Evolutionary conservation across 2,797 vertebrate genomes (phyloP), one percentile per base, ranked within the genome.

Genomic region (Naso thynnoides): DNA sequence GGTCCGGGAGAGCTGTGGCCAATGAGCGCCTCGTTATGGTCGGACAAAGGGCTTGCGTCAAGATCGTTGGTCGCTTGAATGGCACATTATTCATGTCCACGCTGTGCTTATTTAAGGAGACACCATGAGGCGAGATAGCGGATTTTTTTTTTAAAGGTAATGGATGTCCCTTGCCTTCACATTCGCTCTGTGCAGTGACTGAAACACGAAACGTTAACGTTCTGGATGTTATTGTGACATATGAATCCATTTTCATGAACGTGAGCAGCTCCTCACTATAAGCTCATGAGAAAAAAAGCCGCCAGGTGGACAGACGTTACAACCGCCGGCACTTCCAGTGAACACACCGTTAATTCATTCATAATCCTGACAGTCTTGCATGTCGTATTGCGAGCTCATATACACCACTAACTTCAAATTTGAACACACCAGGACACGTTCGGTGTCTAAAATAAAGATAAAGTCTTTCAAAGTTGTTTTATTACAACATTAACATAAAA

Each of bases 1-100:
- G 95, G 95, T 95, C 93, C 94, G 95, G 72, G 93, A 83, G 70
- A 27, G 56, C 82, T 42, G 9, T 7, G 81, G 81, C 95, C 94
- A 95, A 95, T 94, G 3, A 82, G 75, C 76, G 78, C 7, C 8
- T 42, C 58, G 61, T 39, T 53, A 24, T 58, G 48, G 23, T 80
- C 77, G 60, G 64, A 92, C 90, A 92, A 93, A 89, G 80, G 44
- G 44, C 57, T 84, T 67, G 72, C 88, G 90, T 93, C 89, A 83
- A 66, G 27, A 8, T 82, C 76, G 83, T 89, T 87, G 88, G 86
- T 52, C 5, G 71, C 47, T 76, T 66, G 74, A 83, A 73, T 49
- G 74, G 48, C 21, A 62, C 81, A 89, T 92, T 90, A 93, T 92
- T 93, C 90, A 85, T 85, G 77, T 64, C 3, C 65, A 73, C 55